phyloP scores from a whole-genome alignment of 1,140 invertebrate species.

The Helicoverpa zea region DNA sequence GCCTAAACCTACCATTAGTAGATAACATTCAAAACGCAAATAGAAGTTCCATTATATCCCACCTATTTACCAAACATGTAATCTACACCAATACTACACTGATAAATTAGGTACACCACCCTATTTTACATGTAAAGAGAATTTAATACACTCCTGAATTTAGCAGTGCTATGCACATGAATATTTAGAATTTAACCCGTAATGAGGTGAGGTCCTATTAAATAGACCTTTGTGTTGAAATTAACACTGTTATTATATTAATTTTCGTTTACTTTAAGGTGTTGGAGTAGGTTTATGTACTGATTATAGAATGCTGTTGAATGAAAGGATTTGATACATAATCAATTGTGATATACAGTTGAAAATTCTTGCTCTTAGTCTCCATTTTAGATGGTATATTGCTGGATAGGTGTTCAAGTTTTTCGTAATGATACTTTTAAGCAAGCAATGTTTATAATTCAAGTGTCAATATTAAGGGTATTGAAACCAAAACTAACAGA shows the following conservation, averaged over 20 bases:
- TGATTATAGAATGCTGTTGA: background rate
- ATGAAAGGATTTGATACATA: background rate
- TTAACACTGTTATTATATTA: conserved; percentile 41
- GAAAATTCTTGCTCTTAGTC: no score
- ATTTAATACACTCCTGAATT: conserved; percentile 38
- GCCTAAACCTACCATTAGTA: background rate
- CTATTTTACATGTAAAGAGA: conserved; percentile 8
- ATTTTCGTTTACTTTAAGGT: conserved; percentile 38
- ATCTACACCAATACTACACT: conserved; percentile 10
- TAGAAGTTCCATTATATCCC: background rate
- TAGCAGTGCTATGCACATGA: conserved; percentile 28
- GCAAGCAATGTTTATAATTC: no score
- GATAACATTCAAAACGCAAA: background rate
- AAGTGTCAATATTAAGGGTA: no score
- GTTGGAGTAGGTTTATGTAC: background rate
- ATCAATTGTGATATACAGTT: background rate
- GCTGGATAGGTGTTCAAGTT: no score
- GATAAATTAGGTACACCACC: conserved; percentile 7
- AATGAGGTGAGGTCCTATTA: conserved; percentile 37
- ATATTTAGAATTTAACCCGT: conserved; percentile 48
- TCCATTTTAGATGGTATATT: no score
- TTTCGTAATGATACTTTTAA: no score
- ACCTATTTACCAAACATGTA: conserved; percentile 2
- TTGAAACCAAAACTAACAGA: no score
- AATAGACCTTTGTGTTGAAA: conserved; percentile 43